Conservation (phyloP, 2,797 vertebrate species). For the Centroberyx gerrardi region DNA sequence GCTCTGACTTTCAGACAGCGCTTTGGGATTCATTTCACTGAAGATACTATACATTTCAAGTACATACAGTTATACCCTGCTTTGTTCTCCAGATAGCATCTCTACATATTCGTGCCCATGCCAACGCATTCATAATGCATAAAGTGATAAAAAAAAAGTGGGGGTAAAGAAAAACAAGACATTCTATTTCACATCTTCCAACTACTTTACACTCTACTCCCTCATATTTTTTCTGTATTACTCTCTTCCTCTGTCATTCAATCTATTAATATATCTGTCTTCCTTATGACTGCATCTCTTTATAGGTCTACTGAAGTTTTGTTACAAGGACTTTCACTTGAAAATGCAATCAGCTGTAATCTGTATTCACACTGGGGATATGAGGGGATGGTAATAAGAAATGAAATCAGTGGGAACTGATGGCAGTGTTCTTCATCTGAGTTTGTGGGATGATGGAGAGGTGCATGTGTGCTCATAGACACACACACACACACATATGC, state of each 20-base stretch:
- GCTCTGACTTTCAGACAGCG: constrained; percentile 46
- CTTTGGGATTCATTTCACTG: constrained; percentile 27
- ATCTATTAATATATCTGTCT: constrained; percentile 21
- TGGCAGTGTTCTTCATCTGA: background rate
- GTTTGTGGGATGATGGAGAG: constrained; percentile 11
- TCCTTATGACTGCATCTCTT: constrained; percentile 14
- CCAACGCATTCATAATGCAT: constrained; percentile 55
- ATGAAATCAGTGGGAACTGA: constrained; percentile 9
- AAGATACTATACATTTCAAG: constrained; percentile 47
- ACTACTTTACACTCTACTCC: constrained; percentile 1
- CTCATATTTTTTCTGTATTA: constrained; percentile 23
- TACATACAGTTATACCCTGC: constrained; percentile 15
- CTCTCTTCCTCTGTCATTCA: constrained; percentile 8
- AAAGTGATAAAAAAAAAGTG: background rate
- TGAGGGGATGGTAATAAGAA: background rate
- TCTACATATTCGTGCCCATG: constrained; percentile 21
- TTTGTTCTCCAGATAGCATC: constrained; percentile 34
- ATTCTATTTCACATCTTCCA: background rate
- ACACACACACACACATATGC: background rate
- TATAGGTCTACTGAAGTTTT: background rate
- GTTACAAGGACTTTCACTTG: background rate
- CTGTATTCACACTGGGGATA: constrained; percentile 28
- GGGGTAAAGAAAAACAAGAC: constrained; percentile 23
- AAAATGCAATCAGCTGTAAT: constrained; percentile 33
- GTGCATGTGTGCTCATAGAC: background rate